Percentiles rank a stretch among this genome's conserved stretches.
Evolutionary conservation across 2,888 invertebrate genomes (phyloP).

Genomic region (Siphlonurus alternatus): DNA sequence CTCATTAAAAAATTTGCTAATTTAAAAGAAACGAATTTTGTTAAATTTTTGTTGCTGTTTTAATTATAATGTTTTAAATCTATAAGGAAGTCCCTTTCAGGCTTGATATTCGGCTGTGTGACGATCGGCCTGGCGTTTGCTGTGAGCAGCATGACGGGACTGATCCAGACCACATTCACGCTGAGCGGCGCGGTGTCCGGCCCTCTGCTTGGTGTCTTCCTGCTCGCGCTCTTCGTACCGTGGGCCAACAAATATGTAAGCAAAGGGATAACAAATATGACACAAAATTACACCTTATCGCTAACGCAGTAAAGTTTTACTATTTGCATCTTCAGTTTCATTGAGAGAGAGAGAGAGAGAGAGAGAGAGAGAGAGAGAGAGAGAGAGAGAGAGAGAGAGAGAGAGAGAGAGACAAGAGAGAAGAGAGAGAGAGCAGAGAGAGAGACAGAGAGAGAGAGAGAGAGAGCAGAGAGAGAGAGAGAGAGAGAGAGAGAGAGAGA

Average conservation of each 20-base stretch:
- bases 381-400: no score
- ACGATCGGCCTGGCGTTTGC: background rate
- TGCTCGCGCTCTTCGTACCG: background rate
- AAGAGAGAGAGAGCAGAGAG: no score
- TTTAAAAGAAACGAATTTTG: background rate
- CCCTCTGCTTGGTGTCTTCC: conserved; percentile 3
- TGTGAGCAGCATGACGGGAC: background rate
- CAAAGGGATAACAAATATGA: no score
- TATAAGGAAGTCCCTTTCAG: background rate
- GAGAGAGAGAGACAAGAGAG: no score
- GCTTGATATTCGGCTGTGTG: conserved; percentile 4
- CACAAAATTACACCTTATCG: no score
- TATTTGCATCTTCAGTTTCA: no score
- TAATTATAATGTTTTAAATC: background rate
- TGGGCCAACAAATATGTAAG: conserved; percentile 5
- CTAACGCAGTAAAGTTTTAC: no score
- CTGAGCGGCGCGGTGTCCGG: background rate
- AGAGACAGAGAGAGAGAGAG: no score
- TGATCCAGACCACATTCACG: conserved; percentile 4
- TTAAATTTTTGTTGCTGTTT: background rate
- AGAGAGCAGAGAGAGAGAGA: no score
- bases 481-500: no score
- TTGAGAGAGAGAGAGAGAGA: no score
- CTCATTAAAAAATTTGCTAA: background rate
- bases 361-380: no score